Evolutionary conservation across 1,140 invertebrate species (phyloP), one percentile per base, ranked within the genome.

Genomic region (Heliothis virescens): DNA sequence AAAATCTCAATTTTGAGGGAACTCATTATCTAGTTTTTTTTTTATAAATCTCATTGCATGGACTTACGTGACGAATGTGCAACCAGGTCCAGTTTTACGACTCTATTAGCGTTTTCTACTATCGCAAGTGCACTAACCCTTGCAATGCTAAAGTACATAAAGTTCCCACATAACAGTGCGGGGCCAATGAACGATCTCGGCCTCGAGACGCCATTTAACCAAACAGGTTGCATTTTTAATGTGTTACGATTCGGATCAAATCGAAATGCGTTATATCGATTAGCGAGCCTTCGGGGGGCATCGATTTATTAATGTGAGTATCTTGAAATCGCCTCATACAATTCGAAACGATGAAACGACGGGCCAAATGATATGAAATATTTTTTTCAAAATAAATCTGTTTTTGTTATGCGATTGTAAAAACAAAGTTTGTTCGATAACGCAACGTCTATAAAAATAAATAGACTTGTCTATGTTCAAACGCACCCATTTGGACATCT

Each of bases 111-210:
- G 41, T 83, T 82, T 83, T 83, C 82, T 79, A 83, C 79, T 74
- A 72, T 41, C 48, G 21, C 62, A 80, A 85, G 85, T 86, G 80
- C 86, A 86, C 78, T 84, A 85, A 82, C 79, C 82, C 83, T 80
- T 55, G 79, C 60, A 73, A 80, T 69, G 69, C 76, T 69, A 74
- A 79, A 82, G 79, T 84, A 79, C 79, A 82, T 82, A 79, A 79
- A 71, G 73, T 71, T 79, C 73, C 59, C 80, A 80, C 82, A 79
- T 79, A 82, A 69, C 69, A 85, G 85, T 79, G 52, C 74, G 83
- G 79, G 87, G 86, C 83, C 89, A 89, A 90, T 72, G 90, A 79
- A 86, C 90, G 79, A 72, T 82, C 62, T 55, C 85, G 88, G 84
- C 83, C 88, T 87, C 89, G 83, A 86, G 86, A 85, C 83, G 82